Conservation (phyloP, 2,888 invertebrate genomes). For the Ectobius pallidus region DNA sequence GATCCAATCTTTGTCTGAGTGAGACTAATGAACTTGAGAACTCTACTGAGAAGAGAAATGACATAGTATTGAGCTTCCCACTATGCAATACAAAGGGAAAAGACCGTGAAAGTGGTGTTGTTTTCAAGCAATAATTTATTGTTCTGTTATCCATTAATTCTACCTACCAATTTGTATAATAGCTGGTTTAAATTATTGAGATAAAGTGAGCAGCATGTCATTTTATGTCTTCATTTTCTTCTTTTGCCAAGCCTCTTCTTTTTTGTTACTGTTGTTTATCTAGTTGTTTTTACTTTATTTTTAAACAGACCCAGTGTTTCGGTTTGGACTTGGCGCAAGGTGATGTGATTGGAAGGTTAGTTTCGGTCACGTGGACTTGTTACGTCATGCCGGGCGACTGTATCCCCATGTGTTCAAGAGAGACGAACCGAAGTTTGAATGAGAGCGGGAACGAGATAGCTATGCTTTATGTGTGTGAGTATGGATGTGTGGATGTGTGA, state of each 20-base stretch:
- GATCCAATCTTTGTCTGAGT: too few relatives aligned
- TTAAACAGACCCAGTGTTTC: too few relatives aligned
- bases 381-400: slow-evolving; percentile 11
- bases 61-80: too few relatives aligned
- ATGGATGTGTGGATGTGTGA: slow-evolving; percentile 30
- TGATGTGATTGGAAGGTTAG: slow-evolving; percentile 24
- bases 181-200: too few relatives aligned
- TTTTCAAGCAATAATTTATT: too few relatives aligned
- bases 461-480: slow-evolving; percentile 16
- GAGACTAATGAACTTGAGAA: too few relatives aligned
- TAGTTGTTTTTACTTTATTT: not conserved
- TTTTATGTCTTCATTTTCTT: not conserved
- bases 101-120: too few relatives aligned
- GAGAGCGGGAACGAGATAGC: not conserved
- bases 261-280: not conserved
- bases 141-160: too few relatives aligned
- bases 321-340: slow-evolving; percentile 20
- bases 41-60: too few relatives aligned
- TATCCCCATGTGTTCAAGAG: slow-evolving; percentile 12
- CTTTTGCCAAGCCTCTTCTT: not conserved
- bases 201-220: not conserved
- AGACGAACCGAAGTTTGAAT: not conserved
- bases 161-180: too few relatives aligned
- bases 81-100: too few relatives aligned
- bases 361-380: slow-evolving; percentile 9